A percentile compares a stretch with the other conserved stretches of the same genome.
Conservation (phyloP, 2,888 invertebrate genomes). For the Drosophila robusta region DNA sequence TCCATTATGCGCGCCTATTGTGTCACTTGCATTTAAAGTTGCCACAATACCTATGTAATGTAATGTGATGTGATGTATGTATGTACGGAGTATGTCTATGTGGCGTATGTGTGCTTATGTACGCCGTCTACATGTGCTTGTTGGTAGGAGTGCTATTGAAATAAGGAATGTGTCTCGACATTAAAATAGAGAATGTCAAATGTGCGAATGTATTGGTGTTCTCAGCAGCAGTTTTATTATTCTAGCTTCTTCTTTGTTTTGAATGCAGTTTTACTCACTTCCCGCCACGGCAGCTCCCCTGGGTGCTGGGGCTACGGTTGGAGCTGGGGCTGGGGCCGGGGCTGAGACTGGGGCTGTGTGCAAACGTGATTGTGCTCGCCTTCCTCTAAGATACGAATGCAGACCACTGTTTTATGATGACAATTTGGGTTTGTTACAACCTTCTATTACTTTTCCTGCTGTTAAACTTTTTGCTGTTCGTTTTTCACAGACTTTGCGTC, state of each 20-base stretch:
- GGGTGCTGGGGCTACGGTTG: not conserved
- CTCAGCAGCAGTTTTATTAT: conserved; percentile 53
- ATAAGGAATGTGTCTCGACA: conserved; percentile 56
- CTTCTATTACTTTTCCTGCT: conserved; percentile 57
- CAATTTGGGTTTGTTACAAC: conserved; percentile 59
- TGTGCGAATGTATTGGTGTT: conserved; percentile 57
- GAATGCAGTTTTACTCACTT: conserved; percentile 49
- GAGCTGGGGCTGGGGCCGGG: not conserved
- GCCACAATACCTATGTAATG: conserved; percentile 51
- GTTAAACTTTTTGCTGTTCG: conserved; percentile 35
- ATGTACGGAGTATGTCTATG: not conserved
- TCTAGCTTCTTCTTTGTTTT: conserved; percentile 57
- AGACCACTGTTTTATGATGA: conserved; percentile 59
- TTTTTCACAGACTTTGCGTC: conserved; percentile 12
- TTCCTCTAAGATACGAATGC: conserved; percentile 50
- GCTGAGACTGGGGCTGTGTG: conserved; percentile 2
- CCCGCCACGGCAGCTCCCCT: not conserved
- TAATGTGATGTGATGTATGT: conserved; percentile 13
- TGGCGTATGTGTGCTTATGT: conserved; percentile 3
- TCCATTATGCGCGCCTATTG: conserved; percentile 71
- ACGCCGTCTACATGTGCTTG: conserved; percentile 7
- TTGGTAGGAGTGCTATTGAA: conserved; percentile 45
- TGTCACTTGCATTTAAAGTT: conserved; percentile 71
- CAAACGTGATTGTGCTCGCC: conserved; percentile 47
- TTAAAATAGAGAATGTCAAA: conserved; percentile 63